A percentile compares a stretch with the other conserved stretches of the same genome.
These are phyloP conservation scores for Ectropis crepuscularia DNA, from an alignment of 2,888 invertebrate species.

Conservation along the genomic window DNA sequence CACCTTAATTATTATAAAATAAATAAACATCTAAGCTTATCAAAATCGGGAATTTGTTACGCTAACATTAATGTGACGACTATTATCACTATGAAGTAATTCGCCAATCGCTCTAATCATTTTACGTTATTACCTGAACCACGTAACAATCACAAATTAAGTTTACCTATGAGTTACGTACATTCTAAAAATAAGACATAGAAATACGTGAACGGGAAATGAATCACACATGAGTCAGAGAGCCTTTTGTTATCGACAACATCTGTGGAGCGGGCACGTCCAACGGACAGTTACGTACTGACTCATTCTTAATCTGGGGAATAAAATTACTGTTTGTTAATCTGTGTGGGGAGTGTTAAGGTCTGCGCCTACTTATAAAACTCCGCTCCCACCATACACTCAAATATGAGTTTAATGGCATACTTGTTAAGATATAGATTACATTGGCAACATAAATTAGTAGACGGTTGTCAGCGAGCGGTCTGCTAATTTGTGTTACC, in stretches of 20 bases:
- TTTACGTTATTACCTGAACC: constrained; percentile 5
- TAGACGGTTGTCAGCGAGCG: too few relatives aligned
- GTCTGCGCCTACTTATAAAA: too few relatives aligned
- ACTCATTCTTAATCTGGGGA: constrained; percentile 16
- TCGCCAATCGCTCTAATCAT: not conserved
- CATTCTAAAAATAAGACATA: constrained; percentile 55
- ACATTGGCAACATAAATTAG: too few relatives aligned
- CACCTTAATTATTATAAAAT: too few relatives aligned
- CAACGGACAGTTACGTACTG: constrained; percentile 50
- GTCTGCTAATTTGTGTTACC: too few relatives aligned
- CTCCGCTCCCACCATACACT: too few relatives aligned
- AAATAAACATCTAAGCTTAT: too few relatives aligned
- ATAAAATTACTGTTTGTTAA: constrained; percentile 23
- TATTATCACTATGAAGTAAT: not conserved
- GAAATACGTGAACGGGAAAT: constrained; percentile 64
- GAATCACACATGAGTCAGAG: constrained; percentile 75
- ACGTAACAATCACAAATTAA: constrained; percentile 33
- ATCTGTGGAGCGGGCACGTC: constrained; percentile 64
- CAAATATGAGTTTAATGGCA: too few relatives aligned
- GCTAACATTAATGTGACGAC: too few relatives aligned
- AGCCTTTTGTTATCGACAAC: constrained; percentile 63
- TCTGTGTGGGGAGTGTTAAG: constrained; percentile 37
- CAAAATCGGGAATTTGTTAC: too few relatives aligned
- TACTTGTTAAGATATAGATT: too few relatives aligned
- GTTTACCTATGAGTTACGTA: constrained; percentile 44